Base-by-base conservation (phyloP, 2,888 invertebrate genomes). In the Eudasyphora cyanicolor region DNA sequence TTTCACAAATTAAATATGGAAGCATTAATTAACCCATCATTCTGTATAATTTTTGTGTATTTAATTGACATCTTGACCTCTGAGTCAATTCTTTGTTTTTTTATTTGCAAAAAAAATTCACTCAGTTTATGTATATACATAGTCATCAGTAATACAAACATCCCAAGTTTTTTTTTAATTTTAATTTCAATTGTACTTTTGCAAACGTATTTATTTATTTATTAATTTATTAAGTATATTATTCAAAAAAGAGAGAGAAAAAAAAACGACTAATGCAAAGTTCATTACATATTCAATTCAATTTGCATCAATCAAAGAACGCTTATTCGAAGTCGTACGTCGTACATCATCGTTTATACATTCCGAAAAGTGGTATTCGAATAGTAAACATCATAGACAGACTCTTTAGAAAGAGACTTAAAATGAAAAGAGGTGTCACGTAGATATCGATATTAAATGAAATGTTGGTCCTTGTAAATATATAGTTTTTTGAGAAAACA, bases 161-260 rank as follows among this genome's bases (percentile, higher is more conserved):
- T n/a, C n/a, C n/a, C n/a, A n/a, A 29, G 17, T 29, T 21, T 6
- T 6, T 27, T 8, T 27, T 29, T 60, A 29, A 6, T 29, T 60
- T 29, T 45, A 45, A 45, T 60, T 45, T 24, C 21, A 42, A n/a
- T 24, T 42, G 14, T 49, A 8, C 35, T 42, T 38, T 42, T 32
- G 21, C 38, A 35, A 24, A 12, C 14, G n/a, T 24, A 12, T 45
- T 45, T 45, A 1, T 45, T 38, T 49, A 57, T 12, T 69, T 69
- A 49, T 35, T 49, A 54, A 77, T 38, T 67, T 38, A 69, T 73
- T 38, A 73, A 51, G 35, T 35, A 51, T 35, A 73, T 38, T 57
- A 73, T 70, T 57, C 54, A 69, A 42, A 29, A 45, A 32, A 69
- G 6, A 21, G n/a, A 12, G 38, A 45, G 24, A 69, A 38, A 38